Percentiles rank a stretch among this genome's conserved stretches.
Evolutionary conservation across 2,888 invertebrate species (phyloP).

Genomic region (Nesidiocoris tenuis): DNA sequence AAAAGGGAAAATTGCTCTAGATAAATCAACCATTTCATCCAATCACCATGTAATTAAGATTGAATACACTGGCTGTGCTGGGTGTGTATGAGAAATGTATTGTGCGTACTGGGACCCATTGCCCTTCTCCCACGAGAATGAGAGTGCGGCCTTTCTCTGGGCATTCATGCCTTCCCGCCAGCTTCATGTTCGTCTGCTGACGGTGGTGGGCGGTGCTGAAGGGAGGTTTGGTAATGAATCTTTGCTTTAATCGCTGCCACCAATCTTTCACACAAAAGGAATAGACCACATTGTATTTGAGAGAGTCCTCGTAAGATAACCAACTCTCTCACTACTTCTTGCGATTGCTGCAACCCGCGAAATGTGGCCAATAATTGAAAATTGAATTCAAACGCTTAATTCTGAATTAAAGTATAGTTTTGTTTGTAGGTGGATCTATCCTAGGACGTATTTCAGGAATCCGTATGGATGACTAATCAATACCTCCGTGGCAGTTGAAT

Average conservation of each 20-base stretch:
- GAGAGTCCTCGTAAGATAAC: conserved; percentile 33
- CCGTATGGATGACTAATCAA: too few relatives aligned
- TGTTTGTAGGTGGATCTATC: too few relatives aligned
- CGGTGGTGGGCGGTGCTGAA: not conserved
- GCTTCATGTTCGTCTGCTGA: not conserved
- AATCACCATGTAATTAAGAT: conserved; percentile 39
- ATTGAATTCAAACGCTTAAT: too few relatives aligned
- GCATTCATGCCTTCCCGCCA: not conserved
- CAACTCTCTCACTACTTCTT: conserved; percentile 8
- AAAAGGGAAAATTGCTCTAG: not conserved
- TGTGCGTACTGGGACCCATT: conserved; percentile 16
- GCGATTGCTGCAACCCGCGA: not conserved
- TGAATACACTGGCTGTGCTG: conserved; percentile 27
- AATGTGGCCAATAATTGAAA: too few relatives aligned
- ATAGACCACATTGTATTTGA: conserved; percentile 26
- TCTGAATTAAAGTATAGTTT: too few relatives aligned
- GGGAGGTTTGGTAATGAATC: conserved; percentile 24
- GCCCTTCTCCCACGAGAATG: not conserved
- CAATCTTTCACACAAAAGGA: conserved; percentile 38
- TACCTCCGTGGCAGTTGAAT: too few relatives aligned
- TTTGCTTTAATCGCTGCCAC: conserved; percentile 33
- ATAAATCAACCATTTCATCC: conserved; percentile 36
- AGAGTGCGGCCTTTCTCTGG: not conserved
- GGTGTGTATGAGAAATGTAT: conserved; percentile 32
- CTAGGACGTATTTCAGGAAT: too few relatives aligned